Evolutionary conservation across 2,797 vertebrate species (phyloP), one percentile per base, ranked within the genome.

Genomic region (Chaetophractus vellerosus): DNA sequence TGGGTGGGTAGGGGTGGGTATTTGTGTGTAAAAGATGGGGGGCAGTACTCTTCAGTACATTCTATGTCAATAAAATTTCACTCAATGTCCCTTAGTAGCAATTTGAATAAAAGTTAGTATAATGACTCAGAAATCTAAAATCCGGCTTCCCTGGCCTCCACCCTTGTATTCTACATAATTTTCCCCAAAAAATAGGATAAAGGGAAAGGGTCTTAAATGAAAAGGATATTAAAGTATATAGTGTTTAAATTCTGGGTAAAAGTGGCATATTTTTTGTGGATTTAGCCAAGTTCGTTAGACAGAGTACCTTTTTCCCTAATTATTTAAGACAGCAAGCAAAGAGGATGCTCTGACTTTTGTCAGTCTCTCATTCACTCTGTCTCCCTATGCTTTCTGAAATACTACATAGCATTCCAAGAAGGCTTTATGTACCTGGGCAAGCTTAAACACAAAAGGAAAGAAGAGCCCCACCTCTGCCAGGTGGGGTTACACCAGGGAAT

Each of bases 91-190:
- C 69, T 63, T 41, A 33, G n/a, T 9, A 95, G 31, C n/a, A 57
- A 75, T 90, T 92, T 94, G 61, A 80, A 78, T 68, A 45, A 75
- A 91, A 71, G 11, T 15, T 91, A 69, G 45, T 10, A 68, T 24
- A 72, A 80, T 57, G 45, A 86, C 18, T 52, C 50, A 79, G 31
- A 83, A n/a, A 79, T 38, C 88, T 94, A 80, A 88, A 72, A 85
- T 31, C 63, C 2, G 72, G 10, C 24, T 66, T 82, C 28, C 26
- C 9, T 82, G 26, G 19, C 4, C 33, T 64, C 50, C n/a, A 82
- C 11, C 6, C 9, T 76, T 83, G 75, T 26, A 76, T 9, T 91
- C 36, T 38, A 66, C 12, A 36, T 72, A 18, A 82, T 61, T 57
- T 90, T 57, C 3, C 3, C 0, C 4, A 3, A 21, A 69, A 90